Evolutionary conservation across 1,140 invertebrate genomes (phyloP).

Genomic region (Panagrolaimus sp.): DNA sequence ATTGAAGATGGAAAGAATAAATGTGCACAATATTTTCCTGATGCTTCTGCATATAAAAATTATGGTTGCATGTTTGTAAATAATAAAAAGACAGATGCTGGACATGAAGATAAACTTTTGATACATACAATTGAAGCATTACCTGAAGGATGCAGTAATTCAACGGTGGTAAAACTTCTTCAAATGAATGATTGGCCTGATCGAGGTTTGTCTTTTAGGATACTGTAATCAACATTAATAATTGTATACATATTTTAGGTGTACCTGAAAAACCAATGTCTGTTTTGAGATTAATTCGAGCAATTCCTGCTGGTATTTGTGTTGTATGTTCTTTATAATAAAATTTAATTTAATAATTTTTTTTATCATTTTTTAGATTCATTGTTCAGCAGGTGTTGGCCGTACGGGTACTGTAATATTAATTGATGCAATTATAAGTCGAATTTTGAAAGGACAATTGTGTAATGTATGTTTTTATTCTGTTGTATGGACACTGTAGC

Average conservation of each 20-base stretch:
- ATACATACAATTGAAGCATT: constrained; percentile 28
- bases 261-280: constrained; percentile 4
- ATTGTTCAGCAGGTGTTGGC: constrained; percentile 3
- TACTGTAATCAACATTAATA: background rate
- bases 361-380: too few species aligned
- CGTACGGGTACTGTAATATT: background rate
- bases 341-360: too few species aligned
- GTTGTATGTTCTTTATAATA: too few species aligned
- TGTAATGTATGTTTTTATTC: background rate
- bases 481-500: background rate
- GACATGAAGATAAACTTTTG: background rate
- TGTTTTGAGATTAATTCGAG: background rate
- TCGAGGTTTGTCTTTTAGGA: background rate
- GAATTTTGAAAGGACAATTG: background rate
- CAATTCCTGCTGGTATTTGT: constrained; percentile 2
- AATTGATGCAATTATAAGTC: constrained; percentile 1
- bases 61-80: constrained; percentile 33
- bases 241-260: too few species aligned
- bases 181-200: constrained; percentile 25
- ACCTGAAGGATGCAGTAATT: constrained; percentile 40
- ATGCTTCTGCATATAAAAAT: constrained; percentile 26
- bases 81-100: constrained; percentile 28
- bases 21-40: constrained; percentile 29
- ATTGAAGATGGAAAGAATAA: constrained; percentile 67
- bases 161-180: constrained; percentile 31